phyloP scores from a whole-genome alignment of 2,797 vertebrate genomes.

The Allobates femoralis region DNA sequence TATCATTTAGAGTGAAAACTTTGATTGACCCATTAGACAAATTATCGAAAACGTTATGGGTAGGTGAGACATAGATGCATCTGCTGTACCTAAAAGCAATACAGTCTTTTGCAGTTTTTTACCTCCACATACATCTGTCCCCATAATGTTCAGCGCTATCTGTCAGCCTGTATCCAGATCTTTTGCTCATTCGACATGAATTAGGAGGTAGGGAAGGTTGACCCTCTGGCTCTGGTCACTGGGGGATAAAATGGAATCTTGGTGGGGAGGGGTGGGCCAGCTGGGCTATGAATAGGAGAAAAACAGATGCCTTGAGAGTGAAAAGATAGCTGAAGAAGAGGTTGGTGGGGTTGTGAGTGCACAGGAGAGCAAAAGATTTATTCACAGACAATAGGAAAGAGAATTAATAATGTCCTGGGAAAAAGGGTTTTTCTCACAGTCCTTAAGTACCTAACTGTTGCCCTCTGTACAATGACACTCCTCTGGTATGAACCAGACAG shows the following conservation, averaged over 20 bases:
- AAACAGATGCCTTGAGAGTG: constrained; percentile 51
- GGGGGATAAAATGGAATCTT: constrained; percentile 52
- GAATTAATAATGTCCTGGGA: constrained; percentile 70
- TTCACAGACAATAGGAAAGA: constrained; percentile 51
- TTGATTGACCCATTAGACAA: no score
- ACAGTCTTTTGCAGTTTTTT: constrained; percentile 37
- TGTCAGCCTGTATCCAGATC: constrained; percentile 24
- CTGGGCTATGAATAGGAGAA: constrained; percentile 52
- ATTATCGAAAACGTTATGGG: no score
- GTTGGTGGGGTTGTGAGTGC: constrained; percentile 31
- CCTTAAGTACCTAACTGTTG: constrained; percentile 38
- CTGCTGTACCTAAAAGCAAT: not conserved
- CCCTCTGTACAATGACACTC: constrained; percentile 24
- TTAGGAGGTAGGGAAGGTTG: constrained; percentile 43
- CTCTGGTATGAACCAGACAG: constrained; percentile 10
- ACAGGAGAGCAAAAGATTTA: constrained; percentile 35
- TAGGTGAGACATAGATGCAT: not conserved
- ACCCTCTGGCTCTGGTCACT: constrained; percentile 45
- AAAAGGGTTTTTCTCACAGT: constrained; percentile 59
- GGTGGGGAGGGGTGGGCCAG: constrained; percentile 59
- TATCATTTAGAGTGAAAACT: no score
- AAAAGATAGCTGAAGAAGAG: constrained; percentile 52
- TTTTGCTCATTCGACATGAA: constrained; percentile 45
- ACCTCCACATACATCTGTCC: constrained; percentile 27
- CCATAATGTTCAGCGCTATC: constrained; percentile 9